A percentile compares a stretch with the other conserved stretches of the same genome.
These are phyloP conservation scores for Halictus quadricinctus DNA, from an alignment of 2,888 invertebrate species.

Conservation along the genomic window DNA sequence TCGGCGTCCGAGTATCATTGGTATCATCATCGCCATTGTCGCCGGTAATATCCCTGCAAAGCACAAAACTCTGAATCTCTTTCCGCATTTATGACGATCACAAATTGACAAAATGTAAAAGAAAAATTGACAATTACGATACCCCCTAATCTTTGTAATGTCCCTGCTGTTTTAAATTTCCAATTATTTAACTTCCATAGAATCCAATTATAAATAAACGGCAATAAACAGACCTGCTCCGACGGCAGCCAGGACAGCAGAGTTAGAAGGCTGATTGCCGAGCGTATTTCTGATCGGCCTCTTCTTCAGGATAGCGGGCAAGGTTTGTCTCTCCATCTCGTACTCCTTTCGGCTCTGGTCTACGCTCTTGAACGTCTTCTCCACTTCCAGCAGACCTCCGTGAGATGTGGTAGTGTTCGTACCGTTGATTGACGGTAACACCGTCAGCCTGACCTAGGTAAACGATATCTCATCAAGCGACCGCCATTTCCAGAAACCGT, in stretches of 20 bases:
- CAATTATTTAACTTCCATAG: too few relatives aligned
- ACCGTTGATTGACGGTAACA: conserved; percentile 87
- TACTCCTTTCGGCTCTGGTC: conserved; percentile 85
- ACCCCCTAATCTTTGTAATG: too few relatives aligned
- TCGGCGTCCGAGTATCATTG: conserved; percentile 88
- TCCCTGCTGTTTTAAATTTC: too few relatives aligned
- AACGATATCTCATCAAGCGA: conserved; percentile 68
- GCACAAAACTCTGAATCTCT: neutral
- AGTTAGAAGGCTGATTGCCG: conserved; percentile 84
- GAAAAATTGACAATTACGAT: too few relatives aligned
- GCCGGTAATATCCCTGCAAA: conserved; percentile 88
- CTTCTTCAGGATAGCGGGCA: conserved; percentile 67
- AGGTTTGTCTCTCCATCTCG: conserved; percentile 79
- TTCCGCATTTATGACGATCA: neutral
- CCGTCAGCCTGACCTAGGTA: conserved; percentile 86
- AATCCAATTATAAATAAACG: neutral
- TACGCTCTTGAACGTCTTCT: conserved; percentile 88
- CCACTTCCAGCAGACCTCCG: conserved; percentile 90
- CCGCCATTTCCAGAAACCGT: conserved; percentile 12
- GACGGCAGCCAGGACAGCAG: conserved; percentile 88
- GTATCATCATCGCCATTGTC: conserved; percentile 91
- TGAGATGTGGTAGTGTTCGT: conserved; percentile 86
- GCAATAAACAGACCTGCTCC: conserved; percentile 84
- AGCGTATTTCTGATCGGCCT: conserved; percentile 74
- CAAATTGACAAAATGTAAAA: neutral